A percentile compares a stretch with the other conserved stretches of the same genome.
These are phyloP conservation scores for Eleginops maclovinus DNA, from an alignment of 2,113 vertebrate species.

Conservation along the genomic window DNA sequence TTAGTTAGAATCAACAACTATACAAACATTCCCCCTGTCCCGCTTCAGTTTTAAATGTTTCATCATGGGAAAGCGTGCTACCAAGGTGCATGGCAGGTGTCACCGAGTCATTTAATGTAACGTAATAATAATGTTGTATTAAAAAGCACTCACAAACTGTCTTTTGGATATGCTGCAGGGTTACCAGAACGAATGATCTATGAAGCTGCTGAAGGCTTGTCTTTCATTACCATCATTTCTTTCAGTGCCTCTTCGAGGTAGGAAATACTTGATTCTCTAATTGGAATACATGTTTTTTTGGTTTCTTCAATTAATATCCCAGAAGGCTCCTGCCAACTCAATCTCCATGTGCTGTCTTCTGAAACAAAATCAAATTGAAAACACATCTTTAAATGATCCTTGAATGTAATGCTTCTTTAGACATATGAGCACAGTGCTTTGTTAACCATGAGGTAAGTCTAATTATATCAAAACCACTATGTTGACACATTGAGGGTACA, in stretches of 20 bases:
- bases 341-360: slow-evolving; percentile 1
- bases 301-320: slow-evolving; percentile 14
- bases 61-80: slow-evolving; percentile 1
- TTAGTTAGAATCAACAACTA: slow-evolving; percentile 6
- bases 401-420: neutral
- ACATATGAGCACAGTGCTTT: neutral
- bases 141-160: neutral
- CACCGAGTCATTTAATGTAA: neutral
- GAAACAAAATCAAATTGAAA: slow-evolving; percentile 12
- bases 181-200: too few relatives aligned
- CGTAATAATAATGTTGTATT: neutral
- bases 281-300: neutral
- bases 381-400: neutral
- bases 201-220: neutral
- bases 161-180: neutral
- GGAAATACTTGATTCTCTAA: neutral
- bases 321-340: neutral
- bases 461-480: neutral
- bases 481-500: neutral
- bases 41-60: neutral
- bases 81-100: neutral
- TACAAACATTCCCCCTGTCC: neutral
- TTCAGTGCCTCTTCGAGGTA: neutral
- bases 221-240: neutral
- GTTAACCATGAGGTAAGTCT: neutral